Evolutionary conservation across 2,888 invertebrate genomes (phyloP), one percentile per base, ranked within the genome.

Genomic region (Phytoseiulus persimilis): DNA sequence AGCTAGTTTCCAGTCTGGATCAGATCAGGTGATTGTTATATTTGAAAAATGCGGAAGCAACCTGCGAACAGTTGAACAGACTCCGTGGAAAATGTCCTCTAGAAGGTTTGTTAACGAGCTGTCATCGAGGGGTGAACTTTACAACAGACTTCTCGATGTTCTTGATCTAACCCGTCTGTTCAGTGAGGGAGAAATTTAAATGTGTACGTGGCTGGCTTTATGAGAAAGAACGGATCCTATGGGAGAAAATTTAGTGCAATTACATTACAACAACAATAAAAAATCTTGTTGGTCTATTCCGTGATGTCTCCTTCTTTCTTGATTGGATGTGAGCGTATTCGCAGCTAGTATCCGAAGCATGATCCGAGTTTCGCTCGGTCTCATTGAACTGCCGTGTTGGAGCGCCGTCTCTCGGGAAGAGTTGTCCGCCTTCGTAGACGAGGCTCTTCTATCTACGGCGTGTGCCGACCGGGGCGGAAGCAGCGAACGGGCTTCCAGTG

Each of bases 191-290:
- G 65, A 65, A 65, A 65, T 65, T 65, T 11, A 28, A 65, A 18
- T 65, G 65, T 65, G 65, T 65, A 65, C 65, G 65, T 65, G 65
- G 65, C 65, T 65, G 65, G 65, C 65, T 65, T 65, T 65, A 65
- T 28, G 65, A 65, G 65, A 65, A 65, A 65, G 87, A 87, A 39
- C 45, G 87, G 33, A 87, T 87, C 87, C 87, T 87, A 87, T 87
- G 87, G 32, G 33, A 87, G 45, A 87, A 39, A 39, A 33, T 87
- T 87, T 87, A 87, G 87, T 87, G 87, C 87, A 87, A 87, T 87
- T 87, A 33, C 84, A 84, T 32, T 32, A 87, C 87, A 87, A 87
- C 45, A 87, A 87, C 65, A 65, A 65, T 65, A 87, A 39, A 87
- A n/a, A 87, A 87, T 45, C 32, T 87, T 87, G 87, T 87, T 87